Evolutionary conservation across 2,797 vertebrate genomes (phyloP), one percentile per base, ranked within the genome.

Genomic region (Enteromius viviparus): DNA sequence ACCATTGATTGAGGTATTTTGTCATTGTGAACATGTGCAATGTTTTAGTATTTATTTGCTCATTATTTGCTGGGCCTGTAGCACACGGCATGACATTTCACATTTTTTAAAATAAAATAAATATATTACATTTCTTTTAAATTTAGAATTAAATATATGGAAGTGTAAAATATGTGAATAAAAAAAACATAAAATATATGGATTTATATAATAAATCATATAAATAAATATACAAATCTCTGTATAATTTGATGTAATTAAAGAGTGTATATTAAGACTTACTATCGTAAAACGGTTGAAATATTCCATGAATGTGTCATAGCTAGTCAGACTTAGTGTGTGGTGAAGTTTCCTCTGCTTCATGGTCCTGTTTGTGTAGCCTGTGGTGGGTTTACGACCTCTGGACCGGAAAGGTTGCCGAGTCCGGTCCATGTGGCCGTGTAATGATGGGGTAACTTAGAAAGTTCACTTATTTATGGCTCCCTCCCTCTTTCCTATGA

Each of bases 401-500:
- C 69, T 82, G 85, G 88, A 90, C 87, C 84, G 87, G 85, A 84
- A 90, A 89, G 83, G 87, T 89, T 84, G 87, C 89, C 2, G 72
- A 79, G 88, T 70, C 87, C 82, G 84, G 85, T 75, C 89, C 81
- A 89, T 89, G 84, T 89, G 90, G 77, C 90, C 84, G 83, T 85
- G 86, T 90, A 90, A 91, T 90, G 90, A 89, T 87, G 85, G 89
- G 84, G 89, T 87, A 84, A 89, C 88, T 85, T 84, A 53, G 92
- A 94, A 90, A 92, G 89, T 89, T 66, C 85, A 89, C 86, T 88
- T 89, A 87, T 89, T 89, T 88, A 88, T 87, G 88, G 60, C 82
- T 82, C 76, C 85, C 85, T 79, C 80, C 84, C 23, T 76, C 82
- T 78, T 74, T 85, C 60, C 87, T 89, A 78, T 88, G 87, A 88